phyloP scores from a whole-genome alignment of 1,140 invertebrate genomes.

The Papilio polyxenes region DNA sequence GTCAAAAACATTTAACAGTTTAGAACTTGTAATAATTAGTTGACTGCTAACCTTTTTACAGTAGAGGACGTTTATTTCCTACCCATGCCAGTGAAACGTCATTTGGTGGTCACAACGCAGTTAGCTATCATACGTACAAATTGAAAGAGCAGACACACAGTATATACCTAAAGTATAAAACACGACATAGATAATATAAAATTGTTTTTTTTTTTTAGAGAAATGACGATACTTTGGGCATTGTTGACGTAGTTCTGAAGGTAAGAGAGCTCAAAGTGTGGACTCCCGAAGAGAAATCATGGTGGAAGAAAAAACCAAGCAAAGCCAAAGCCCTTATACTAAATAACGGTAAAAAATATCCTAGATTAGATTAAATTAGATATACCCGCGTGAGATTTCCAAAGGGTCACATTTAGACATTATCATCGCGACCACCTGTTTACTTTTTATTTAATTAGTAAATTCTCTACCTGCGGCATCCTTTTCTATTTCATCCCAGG shows the following conservation, averaged over 20 bases:
- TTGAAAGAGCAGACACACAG: too few species aligned
- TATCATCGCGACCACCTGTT: background rate
- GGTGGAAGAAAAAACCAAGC: slow-evolving; percentile 57
- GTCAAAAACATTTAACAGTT: background rate
- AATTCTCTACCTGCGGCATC: background rate
- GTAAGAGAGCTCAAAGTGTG: slow-evolving; percentile 60
- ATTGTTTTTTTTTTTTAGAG: slow-evolving; percentile 8
- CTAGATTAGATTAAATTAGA: background rate
- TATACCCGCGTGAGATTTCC: background rate
- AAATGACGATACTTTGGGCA: slow-evolving; percentile 11
- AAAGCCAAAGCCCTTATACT: slow-evolving; percentile 60
- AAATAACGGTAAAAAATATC: slow-evolving; percentile 55
- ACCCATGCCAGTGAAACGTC: background rate
- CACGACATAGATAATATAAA: background rate
- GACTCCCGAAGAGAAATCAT: slow-evolving; percentile 67
- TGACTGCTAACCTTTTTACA: background rate
- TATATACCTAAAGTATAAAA: background rate
- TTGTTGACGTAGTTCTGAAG: slow-evolving; percentile 51
- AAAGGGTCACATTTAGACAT: background rate
- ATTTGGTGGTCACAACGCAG: background rate
- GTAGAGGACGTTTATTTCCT: background rate
- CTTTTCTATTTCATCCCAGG: background rate
- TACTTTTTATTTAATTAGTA: background rate
- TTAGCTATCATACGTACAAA: too few species aligned
- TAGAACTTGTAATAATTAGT: background rate